phyloP scores from a whole-genome alignment of 2,113 vertebrate genomes.

The Channa argus region DNA sequence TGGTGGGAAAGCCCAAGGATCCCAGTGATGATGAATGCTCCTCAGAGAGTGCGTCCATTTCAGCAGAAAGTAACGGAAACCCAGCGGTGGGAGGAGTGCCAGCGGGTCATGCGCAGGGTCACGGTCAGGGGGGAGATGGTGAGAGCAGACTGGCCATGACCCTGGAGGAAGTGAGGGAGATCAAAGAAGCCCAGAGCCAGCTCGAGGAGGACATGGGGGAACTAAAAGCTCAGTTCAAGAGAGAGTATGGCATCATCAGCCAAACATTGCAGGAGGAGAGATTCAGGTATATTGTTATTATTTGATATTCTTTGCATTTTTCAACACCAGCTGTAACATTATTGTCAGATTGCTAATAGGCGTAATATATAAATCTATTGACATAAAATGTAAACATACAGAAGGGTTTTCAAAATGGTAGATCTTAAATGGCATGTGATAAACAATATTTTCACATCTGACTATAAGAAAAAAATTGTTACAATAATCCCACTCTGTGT shows the following conservation, averaged over 20 bases:
- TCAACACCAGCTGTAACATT: background rate
- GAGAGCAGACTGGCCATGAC: slow-evolving; percentile 70
- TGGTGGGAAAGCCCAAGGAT: slow-evolving; percentile 93
- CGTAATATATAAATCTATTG: background rate
- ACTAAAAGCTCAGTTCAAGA: slow-evolving; percentile 89
- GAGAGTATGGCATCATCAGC: slow-evolving; percentile 89
- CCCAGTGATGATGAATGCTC: slow-evolving; percentile 95
- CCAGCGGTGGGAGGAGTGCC: slow-evolving; percentile 21
- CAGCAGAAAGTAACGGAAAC: slow-evolving; percentile 89
- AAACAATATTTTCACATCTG: background rate
- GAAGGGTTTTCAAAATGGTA: too few relatives aligned
- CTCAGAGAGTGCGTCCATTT: slow-evolving; percentile 90
- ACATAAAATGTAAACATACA: slow-evolving; percentile 10
- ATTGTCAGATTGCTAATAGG: background rate
- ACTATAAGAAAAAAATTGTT: background rate
- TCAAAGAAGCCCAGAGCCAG: slow-evolving; percentile 90
- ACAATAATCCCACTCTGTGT: too few relatives aligned
- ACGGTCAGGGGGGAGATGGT: slow-evolving; percentile 74
- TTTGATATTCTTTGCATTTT: background rate
- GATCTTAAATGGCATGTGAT: too few relatives aligned
- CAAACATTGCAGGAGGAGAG: slow-evolving; percentile 93
- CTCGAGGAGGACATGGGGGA: slow-evolving; percentile 93
- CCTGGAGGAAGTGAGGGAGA: slow-evolving; percentile 91
- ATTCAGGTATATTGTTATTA: slow-evolving; percentile 84
- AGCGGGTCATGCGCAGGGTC: slow-evolving; percentile 49